These are phyloP conservation scores for Meriones unguiculatus DNA, from an alignment of 2,113 vertebrate species.

Conservation along the genomic window DNA sequence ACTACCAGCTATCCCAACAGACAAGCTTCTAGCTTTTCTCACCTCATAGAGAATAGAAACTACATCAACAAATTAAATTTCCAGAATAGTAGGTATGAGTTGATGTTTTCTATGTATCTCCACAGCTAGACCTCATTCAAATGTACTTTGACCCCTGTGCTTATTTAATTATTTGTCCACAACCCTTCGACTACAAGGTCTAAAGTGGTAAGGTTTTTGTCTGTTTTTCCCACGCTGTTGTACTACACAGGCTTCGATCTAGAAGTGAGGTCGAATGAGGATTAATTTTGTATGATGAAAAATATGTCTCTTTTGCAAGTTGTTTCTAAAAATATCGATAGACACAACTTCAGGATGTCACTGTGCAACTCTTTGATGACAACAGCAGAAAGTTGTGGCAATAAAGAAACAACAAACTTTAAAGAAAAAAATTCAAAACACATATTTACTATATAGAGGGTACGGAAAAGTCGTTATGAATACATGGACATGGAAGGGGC, in stretches of 20 bases:
- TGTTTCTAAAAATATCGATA: background rate
- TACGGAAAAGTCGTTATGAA: background rate
- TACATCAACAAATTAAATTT: background rate
- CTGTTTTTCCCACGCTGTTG: background rate
- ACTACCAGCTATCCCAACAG: background rate
- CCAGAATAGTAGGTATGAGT: background rate
- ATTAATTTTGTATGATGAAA: background rate
- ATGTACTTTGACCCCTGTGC: background rate
- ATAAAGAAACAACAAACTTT: background rate
- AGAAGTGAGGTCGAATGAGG: accelerated
- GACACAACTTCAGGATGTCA: background rate
- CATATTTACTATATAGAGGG: background rate
- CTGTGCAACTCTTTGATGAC: background rate
- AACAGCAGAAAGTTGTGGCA: background rate
- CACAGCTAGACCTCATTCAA: background rate
- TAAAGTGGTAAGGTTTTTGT: background rate
- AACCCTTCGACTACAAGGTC: background rate
- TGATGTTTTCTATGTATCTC: background rate
- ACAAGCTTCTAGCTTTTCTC: background rate
- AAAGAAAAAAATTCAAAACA: constrained; percentile 14
- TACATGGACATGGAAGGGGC: background rate
- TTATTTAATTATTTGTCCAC: background rate
- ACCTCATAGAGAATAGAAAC: background rate
- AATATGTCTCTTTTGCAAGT: background rate
- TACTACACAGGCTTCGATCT: background rate